Base-by-base conservation (phyloP, 2,113 vertebrate species). In the Gymnogyps californianus region DNA sequence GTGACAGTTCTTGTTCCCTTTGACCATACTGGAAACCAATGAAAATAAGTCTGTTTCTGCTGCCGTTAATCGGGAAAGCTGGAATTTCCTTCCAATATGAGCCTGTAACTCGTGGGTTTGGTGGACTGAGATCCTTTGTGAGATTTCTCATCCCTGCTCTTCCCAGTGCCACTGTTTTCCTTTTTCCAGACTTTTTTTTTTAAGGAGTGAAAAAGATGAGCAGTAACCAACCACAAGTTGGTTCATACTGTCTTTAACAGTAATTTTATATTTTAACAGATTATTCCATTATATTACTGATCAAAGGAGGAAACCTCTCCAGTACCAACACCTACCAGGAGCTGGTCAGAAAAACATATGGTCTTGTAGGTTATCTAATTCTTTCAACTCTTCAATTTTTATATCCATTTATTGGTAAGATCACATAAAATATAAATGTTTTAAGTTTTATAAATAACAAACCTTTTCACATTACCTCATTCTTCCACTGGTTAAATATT, bases 391-490 rank as follows among this genome's bases (percentile, higher is more conserved):
- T 99, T 58, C 99, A 99, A 80, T 99, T 99, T 96, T 97, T 99
- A 57, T 99, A 99, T 97, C 99, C 99, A 80, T 99, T 99, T 94
- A 99, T 99, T 95, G 99, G 99, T 99, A 98, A 98, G 98, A 65
- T 79, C 36, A 76, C 19, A 36, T 86, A 21, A 95, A 91, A 78
- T 92, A 47, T 11, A 64, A 61, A 52, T 71, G 24, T 40, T 38
- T 69, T 24, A 42, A 52, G 4, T 61, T 78, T 71, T 94, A 47
- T 47, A 75, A 57, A 16, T 88, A 70, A 36, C 3, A 69, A 32
- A 3, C 1, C 34, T 82, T 91, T 83, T 58, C 36, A 32, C 16
- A 38, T 57, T 71, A 40, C 8, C 36, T 87, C 18, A 32, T 79
- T 55, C 24, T 75, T 93, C 94, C 36, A 55, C 22, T 79, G 36